Base-by-base conservation (phyloP, 2,113 vertebrate genomes). In the Callocephalon fimbriatum region DNA sequence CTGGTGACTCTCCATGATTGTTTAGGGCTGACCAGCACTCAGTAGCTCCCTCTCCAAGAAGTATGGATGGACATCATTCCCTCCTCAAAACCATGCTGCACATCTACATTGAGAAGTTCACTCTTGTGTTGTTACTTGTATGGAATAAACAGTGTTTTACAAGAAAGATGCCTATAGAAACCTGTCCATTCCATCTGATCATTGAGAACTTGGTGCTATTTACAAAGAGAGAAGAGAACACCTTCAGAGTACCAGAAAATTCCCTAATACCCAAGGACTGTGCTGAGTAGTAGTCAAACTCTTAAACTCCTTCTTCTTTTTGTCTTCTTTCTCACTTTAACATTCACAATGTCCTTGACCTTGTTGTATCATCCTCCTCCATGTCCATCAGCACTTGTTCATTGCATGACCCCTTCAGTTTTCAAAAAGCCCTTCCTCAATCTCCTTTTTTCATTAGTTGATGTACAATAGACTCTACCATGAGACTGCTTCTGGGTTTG, bases 401-500 rank as follows among this genome's bases (percentile, higher is more conserved):
- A 44, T 56, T 62, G 27, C 62, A 58, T 44, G 38, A 75, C 58
- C 9, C 14, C 25, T 83, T 88, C 66, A 48, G 88, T 93, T 89
- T 82, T 26, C 0, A 15, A 31, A 91, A 89, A 56, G 32, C 5
- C 44, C 18, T n/a, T 85, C 29, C 25, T 79, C 58, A n/a, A n/a
- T 82, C 70, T 82, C 32, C 14, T 70, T 78, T 93, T 91, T 85
- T 83, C 62, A 86, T 88, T 92, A 88, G 78, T 42, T 73, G 88
- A 48, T 90, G 48, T 76, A 47, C 82, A 76, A 66, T 22, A 65
- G 40, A 66, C 48, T 88, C 71, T 79, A 48, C 67, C 58, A 15
- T 76, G 88, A 92, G 86, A 70, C 75, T 58, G 40, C 40, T 82
- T 51, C 82, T 88, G 74, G 7, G 79, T 96, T 95, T 91, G 58